A percentile compares a stretch with the other conserved stretches of the same genome.
These are phyloP conservation scores for Tribolium freemani DNA, from an alignment of 2,888 invertebrate genomes.

Conservation along the genomic window DNA sequence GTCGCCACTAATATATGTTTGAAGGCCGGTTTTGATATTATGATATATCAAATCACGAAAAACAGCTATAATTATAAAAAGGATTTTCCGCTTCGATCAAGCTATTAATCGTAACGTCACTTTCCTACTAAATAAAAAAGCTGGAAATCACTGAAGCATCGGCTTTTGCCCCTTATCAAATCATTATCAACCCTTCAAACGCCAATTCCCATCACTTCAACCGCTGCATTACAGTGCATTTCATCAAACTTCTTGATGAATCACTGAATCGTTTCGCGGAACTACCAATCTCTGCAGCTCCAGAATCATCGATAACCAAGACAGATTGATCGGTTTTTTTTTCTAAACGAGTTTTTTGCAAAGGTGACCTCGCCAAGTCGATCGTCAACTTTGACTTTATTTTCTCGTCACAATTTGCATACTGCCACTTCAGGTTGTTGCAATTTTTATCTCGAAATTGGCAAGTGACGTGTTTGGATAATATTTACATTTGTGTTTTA, in stretches of 20 bases:
- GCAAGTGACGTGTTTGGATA: not conserved
- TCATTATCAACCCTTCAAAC: not conserved
- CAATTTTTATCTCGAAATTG: not conserved
- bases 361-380: not conserved
- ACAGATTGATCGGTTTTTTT: conserved; percentile 6
- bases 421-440: too few species aligned
- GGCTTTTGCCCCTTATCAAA: not conserved
- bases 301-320: conserved; percentile 15
- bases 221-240: not conserved
- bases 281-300: not conserved
- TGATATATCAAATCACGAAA: too few species aligned
- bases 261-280: not conserved
- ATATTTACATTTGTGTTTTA: conserved; percentile 26
- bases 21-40: too few species aligned
- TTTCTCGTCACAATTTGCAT: too few species aligned
- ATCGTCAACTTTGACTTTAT: too few species aligned
- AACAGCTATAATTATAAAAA: too few species aligned
- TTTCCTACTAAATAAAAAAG: too few species aligned
- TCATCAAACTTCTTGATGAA: not conserved
- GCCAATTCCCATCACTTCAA: not conserved
- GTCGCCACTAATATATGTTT: too few species aligned
- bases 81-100: too few species aligned
- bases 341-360: not conserved
- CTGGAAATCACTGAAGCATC: too few species aligned
- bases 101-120: too few species aligned